Base-by-base conservation (phyloP, 2,888 invertebrate genomes). In the Stenurella melanura region DNA sequence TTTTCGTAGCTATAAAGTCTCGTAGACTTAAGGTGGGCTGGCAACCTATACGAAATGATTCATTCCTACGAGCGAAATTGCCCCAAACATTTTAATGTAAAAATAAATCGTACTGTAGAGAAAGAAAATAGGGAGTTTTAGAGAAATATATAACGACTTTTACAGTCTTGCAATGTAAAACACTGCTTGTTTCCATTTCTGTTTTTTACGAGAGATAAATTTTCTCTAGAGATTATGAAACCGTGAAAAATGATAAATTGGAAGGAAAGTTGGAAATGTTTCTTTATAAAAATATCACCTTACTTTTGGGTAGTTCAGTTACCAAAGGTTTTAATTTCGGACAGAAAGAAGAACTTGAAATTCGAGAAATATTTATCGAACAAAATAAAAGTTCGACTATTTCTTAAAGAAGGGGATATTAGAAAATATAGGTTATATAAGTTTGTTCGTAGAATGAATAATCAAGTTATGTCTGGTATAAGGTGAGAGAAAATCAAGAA, bases 1-100 rank as follows among this genome's bases (percentile, higher is more conserved):
- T 87, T 87, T 86, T 85, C 86, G 84, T 84, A 84, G 84, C 84
- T 84, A 83, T 86, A 86, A 86, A 87, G 84, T 85, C 83, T 74
- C 75, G 82, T 80, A 19, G 71, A 56, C 68, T 66, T 68, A 63
- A 77, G 73, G 75, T 75, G 75, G 75, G 71, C 66, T 67, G 69
- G 73, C 63, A 72, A 78, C 78, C 77, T 68, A 69, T 60, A 66
- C 74, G 74, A 58, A 74, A 79, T 82, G 78, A 81, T 81, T 81
- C 78, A 82, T 82, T 78, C 68, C 64, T 42, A 58, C 75, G 42
- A 26, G 21, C 72, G 38, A 67, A 67, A 67, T 67, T 67, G 67
- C 67, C 19, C 67, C 72, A 63, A 73, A 73, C 64, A 74, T 74
- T 68, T 74, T 74, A 58, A 74, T 74, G 68, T 30, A 68, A 21